Evolutionary conservation across 2,888 invertebrate genomes (phyloP).

Genomic region (Lacanobia oleracea): DNA sequence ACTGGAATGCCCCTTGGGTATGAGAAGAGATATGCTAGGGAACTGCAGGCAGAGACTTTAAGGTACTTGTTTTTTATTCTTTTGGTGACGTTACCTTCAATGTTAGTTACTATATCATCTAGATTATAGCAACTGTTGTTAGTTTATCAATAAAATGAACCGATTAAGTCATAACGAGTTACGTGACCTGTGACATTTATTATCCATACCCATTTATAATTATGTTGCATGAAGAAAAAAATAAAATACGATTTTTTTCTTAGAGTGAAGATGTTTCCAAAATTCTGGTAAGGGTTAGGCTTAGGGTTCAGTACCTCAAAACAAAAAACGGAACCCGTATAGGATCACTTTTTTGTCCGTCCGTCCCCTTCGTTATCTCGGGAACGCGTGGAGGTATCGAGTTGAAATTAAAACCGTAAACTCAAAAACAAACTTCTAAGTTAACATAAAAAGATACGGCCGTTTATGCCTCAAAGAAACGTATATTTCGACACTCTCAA

Average conservation of each 20-base stretch:
- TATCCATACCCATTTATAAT: constrained; percentile 16
- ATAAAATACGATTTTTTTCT: neutral
- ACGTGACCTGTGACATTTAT: constrained; percentile 32
- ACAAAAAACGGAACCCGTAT: too few species aligned
- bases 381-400: too few species aligned
- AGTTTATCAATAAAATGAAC: constrained; percentile 23
- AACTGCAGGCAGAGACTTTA: constrained; percentile 77
- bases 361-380: too few species aligned
- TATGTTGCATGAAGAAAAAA: neutral
- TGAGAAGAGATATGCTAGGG: constrained; percentile 75
- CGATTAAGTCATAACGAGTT: neutral
- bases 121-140: neutral
- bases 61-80: constrained; percentile 59
- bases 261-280: neutral
- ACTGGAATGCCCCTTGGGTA: constrained; percentile 74
- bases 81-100: neutral
- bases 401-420: too few species aligned
- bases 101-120: neutral
- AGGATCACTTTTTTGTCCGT: too few species aligned
- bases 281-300: too few species aligned
- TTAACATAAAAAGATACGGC: too few species aligned
- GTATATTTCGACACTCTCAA: too few species aligned
- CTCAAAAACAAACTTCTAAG: too few species aligned
- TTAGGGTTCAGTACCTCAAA: too few species aligned
- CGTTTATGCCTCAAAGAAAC: too few species aligned